Evolutionary conservation across 35 echinoderm and acorn worm genomes (phyloP), one percentile per base, ranked within the genome.

Genomic region (Apostichopus japonicus): DNA sequence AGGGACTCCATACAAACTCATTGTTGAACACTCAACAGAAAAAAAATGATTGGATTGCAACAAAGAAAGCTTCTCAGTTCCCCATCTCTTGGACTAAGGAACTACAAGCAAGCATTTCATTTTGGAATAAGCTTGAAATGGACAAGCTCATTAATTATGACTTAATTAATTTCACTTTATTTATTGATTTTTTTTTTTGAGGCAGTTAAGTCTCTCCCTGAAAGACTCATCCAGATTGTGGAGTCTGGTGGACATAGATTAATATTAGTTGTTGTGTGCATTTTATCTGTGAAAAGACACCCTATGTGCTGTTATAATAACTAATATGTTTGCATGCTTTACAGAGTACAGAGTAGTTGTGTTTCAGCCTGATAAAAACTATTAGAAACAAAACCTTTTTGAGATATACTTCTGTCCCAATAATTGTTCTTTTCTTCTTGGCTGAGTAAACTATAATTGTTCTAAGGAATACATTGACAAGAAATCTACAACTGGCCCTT

Each of bases 121-220:
- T 7, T 75, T 75, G 71, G 71, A 75, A 75, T 75, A 23, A 75
- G 71, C 71, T 75, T 75, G 71, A 75, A 75, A 75, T 75, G 71
- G 71, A 75, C 71, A 75, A 75, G 71, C 71, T 6, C 71, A n/a
- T 75, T 21, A 75, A 61, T 61, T 61, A 61, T 61, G 57, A 61
- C 57, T 61, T 44, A 44, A 44, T 44, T 44, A 44, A 44, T 44
- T 44, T 44, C 33, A 4, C 33, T 44, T 44, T 44, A 44, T 44
- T 44, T 44, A 44, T 44, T 44, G 33, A 44, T 61, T 61, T 61
- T 6, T 5, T 15, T 73, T 75, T 15, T 21, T 6, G n/a, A 75
- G 17, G 6, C 7, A 75, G 6, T 75, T 23, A 75, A 16, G 15
- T n/a, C 22, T 4, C 71, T 23, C 16, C 71, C 17, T 75, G 16